Base-by-base conservation (phyloP, 2,888 invertebrate genomes). In the Cheilosia variabilis region DNA sequence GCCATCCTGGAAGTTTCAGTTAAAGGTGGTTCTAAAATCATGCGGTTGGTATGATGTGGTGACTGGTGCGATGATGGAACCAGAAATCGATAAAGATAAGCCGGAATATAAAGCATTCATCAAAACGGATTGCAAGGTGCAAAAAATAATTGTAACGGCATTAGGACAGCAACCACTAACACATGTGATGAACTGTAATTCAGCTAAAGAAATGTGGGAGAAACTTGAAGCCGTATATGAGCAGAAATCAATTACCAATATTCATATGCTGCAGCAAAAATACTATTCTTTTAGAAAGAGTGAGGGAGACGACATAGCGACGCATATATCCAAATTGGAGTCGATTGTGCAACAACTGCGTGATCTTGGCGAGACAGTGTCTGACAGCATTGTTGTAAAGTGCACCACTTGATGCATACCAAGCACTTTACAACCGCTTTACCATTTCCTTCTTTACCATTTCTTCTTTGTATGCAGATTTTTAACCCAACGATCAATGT, bases 261-360 rank as follows among this genome's bases (percentile, higher is more conserved):
- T 90, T 2, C 89, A 90, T 86, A 87, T 89, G 15, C 31, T 90
- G 1, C 90, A 52, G 89, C 90, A 47, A 62, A 88, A 13, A 6
- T 87, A 84, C 73, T 88, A 84, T 63, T 58, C 66, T 7, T 83
- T 65, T 31, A 69, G 69, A 22, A 87, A 73, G 50, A 75, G 80
- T 69, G 45, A 45, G 41, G 10, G 57, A 17, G 82, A 80, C 31
- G 68, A 73, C 5, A 87, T 87, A 47, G 81, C 87, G 19, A 81
- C 58, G 43, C 63, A 82, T 31, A 75, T 88, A 53, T 62, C 82
- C 0, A 80, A 87, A 65, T 34, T 78, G 10, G 66, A 83, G 55
- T 10, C 58, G n/a, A 66, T 77, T 55, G 77, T 65, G 13, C 77
- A 72, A 53, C 52, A 68, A 52, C 52, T 88, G 24, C 63, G 65